phyloP scores from a whole-genome alignment of 2,888 invertebrate genomes.

The Tipula confusa region DNA sequence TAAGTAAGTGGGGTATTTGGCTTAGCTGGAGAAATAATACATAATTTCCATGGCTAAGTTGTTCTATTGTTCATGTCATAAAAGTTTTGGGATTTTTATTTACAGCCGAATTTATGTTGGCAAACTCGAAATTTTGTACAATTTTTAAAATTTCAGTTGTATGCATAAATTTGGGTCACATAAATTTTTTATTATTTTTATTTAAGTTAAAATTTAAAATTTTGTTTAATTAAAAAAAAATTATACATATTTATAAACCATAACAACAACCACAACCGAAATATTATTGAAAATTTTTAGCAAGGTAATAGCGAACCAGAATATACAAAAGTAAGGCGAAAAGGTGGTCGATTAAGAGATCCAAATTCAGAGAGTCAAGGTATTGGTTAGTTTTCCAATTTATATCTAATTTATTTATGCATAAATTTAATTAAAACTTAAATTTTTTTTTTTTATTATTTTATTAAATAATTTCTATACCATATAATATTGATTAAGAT shows the following conservation, averaged over 20 bases:
- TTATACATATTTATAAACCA: not conserved
- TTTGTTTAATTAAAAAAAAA: not conserved
- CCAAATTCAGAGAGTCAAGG: conserved; percentile 83
- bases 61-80: not conserved
- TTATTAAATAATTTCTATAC: not conserved
- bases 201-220: no score
- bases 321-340: conserved; percentile 77
- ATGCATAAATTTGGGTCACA: not conserved
- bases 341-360: conserved; percentile 71
- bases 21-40: not conserved
- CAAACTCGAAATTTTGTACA: not conserved
- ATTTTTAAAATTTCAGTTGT: not conserved
- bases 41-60: not conserved
- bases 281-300: conserved; percentile 38
- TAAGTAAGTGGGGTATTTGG: not conserved
- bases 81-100: not conserved
- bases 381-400: conserved; percentile 43
- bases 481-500: conserved; percentile 31
- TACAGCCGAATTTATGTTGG: not conserved
- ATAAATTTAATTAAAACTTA: not conserved
- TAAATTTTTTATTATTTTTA: no score
- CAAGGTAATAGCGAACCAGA: conserved; percentile 78
- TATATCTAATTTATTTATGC: not conserved
- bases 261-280: not conserved
- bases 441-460: not conserved